Percentiles rank a stretch among this genome's conserved stretches.
Evolutionary conservation across 2,888 invertebrate genomes (phyloP).

Genomic region (Drosophila limbata): DNA sequence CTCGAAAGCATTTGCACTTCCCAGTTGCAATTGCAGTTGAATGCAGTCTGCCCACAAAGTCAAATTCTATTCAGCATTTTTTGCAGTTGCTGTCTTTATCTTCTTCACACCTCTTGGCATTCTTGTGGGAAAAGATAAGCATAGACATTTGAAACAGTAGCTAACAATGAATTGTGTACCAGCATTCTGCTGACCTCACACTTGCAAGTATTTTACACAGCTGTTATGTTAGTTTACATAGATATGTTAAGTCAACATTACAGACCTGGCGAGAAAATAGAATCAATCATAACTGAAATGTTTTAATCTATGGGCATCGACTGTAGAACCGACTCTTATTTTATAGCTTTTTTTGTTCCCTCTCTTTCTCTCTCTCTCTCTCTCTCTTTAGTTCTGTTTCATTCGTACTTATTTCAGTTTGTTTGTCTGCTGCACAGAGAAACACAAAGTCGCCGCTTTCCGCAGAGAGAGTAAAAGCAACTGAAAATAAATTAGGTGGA

Average conservation of each 20-base stretch:
- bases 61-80: slow-evolving; percentile 33
- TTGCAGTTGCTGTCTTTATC: background rate
- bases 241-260: no score
- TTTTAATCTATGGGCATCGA: background rate
- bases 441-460: slow-evolving; percentile 40
- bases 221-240: no score
- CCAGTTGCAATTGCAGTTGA: slow-evolving; percentile 14
- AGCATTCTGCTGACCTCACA: no score
- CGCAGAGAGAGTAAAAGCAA: slow-evolving; percentile 68
- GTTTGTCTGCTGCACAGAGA: slow-evolving; percentile 8
- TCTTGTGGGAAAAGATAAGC: background rate
- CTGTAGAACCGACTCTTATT: background rate
- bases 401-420: slow-evolving; percentile 32
- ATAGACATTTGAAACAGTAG: background rate
- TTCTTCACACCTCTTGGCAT: background rate
- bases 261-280: no score
- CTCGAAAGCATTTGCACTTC: slow-evolving; percentile 48
- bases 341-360: background rate
- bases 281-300: background rate
- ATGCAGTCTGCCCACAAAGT: slow-evolving; percentile 50
- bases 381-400: slow-evolving; percentile 5
- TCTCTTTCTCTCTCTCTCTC: background rate
- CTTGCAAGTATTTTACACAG: no score
- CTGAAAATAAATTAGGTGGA: slow-evolving; percentile 80
- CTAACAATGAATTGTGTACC: background rate